Evolutionary conservation across 2,797 vertebrate genomes (phyloP), one percentile per base, ranked within the genome.

Genomic region (Nothura maculosa): DNA sequence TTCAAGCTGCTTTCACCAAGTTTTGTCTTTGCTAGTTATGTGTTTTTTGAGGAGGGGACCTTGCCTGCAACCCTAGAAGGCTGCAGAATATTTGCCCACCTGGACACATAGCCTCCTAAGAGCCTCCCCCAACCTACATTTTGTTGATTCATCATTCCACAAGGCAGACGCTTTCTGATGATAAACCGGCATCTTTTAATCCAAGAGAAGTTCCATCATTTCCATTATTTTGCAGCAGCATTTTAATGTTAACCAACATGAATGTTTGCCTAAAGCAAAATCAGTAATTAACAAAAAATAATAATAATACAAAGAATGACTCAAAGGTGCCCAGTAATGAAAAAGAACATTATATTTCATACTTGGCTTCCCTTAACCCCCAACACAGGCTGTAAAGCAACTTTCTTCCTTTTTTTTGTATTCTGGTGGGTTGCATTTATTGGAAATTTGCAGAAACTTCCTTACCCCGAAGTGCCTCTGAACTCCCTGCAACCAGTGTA

Each of bases 381-480:
- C 62, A 9, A 11, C 30, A 25, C 3, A 24, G 22, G 25, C 43
- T 47, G 12, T 61, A 27, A 45, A 66, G 54, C 58, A 82, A 70
- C 75, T 54, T 3, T 60, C 11, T 78, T 43, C 24, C 12, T 25
- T 21, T 63, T 61, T 67, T 38, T 55, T 83, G 22, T 45, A 19
- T 93, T 76, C 60, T 60, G 43, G 6, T 83, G 54, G 45, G 50
- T 77, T 93, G 42, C 52, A 38, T 63, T 81, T 87, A 19, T 2
- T 68, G 78, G 78, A 93, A 85, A 70, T 78, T 70, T 80, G 74
- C 76, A 96, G 85, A 78, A 76, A 21, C 17, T 55, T 70, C 82
- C 89, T 91, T 79, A 54, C 58, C 82, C 58, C 76, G 18, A 22
- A 24, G 66, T 55, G 76, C 58, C n/a, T 17, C 91, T 93, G 12